Evolutionary conservation across 2,888 invertebrate species (phyloP).

Genomic region (Andrena hattorfiana): DNA sequence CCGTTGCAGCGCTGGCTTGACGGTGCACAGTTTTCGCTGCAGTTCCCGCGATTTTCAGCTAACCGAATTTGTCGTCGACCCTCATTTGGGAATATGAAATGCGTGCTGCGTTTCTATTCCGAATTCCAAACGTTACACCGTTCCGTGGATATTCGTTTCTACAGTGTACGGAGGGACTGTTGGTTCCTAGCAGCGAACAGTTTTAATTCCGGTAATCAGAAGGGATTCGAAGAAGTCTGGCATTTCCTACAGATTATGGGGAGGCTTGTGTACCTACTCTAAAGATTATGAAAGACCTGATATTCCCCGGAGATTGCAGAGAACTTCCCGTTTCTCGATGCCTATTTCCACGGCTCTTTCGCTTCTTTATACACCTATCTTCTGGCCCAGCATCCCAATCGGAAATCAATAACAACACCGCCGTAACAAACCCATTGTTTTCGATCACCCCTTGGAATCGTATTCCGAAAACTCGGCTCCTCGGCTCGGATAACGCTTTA

Average conservation of each 20-base stretch:
- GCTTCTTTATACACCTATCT: slow-evolving; percentile 57
- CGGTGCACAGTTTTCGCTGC: not conserved
- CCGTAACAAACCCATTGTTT: slow-evolving; percentile 76
- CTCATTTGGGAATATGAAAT: not conserved
- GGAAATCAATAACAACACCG: slow-evolving; percentile 78
- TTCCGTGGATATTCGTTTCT: not conserved
- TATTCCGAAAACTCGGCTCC: slow-evolving; percentile 31
- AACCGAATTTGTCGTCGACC: not conserved
- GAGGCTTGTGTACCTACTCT: not conserved
- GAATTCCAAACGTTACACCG: not conserved
- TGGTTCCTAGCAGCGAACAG: not conserved
- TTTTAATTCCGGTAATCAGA: slow-evolving; percentile 42
- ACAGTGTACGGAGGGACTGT: not conserved
- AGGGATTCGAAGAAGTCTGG: slow-evolving; percentile 16
- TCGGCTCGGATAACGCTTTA: slow-evolving; percentile 26
- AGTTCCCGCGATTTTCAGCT: slow-evolving; percentile 1
- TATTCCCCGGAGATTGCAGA: too few species aligned
- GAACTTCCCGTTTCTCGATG: not conserved
- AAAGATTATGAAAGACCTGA: not conserved
- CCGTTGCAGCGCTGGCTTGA: not conserved
- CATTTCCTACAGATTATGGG: slow-evolving; percentile 17
- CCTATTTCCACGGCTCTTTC: slow-evolving; percentile 37
- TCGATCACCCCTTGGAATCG: slow-evolving; percentile 55
- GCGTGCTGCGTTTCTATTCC: not conserved
- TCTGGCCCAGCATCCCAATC: slow-evolving; percentile 66